Evolutionary conservation across 2,888 invertebrate genomes (phyloP).

Genomic region (Polydrusus cervinus): DNA sequence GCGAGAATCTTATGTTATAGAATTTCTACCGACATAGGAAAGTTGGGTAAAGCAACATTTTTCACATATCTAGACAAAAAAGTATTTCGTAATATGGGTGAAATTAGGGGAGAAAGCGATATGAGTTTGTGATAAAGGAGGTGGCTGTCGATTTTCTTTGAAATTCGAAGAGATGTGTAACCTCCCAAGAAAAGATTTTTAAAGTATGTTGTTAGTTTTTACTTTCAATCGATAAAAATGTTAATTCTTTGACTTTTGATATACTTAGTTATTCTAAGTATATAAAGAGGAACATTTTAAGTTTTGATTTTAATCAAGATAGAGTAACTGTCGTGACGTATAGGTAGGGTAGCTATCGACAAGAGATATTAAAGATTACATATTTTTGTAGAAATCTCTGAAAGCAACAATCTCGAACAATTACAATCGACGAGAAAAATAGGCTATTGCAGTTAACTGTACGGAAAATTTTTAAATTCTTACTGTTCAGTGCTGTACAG

Average conservation of each 20-base stretch:
- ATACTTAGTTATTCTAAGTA: not conserved
- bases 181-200: not conserved
- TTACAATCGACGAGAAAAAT: too few species aligned
- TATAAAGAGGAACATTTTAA: not conserved
- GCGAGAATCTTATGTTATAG: conserved; percentile 39
- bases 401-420: too few species aligned
- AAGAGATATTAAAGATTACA: too few species aligned
- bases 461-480: too few species aligned
- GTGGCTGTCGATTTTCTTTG: conserved; percentile 4
- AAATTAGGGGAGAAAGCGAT: conserved; percentile 39
- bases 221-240: not conserved
- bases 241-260: not conserved
- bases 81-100: conserved; percentile 34
- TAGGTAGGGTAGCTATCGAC: too few species aligned
- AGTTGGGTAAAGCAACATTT: conserved; percentile 32
- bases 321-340: too few species aligned
- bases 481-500: too few species aligned
- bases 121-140: conserved; percentile 19
- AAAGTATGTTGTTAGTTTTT: conserved; percentile 14
- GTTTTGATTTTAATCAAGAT: not conserved
- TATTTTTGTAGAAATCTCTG: too few species aligned
- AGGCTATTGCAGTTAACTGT: too few species aligned
- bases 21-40: conserved; percentile 30
- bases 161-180: not conserved
- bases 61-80: conserved; percentile 34